phyloP scores from a whole-genome alignment of 2,113 vertebrate genomes.

The Pipra filicauda region DNA sequence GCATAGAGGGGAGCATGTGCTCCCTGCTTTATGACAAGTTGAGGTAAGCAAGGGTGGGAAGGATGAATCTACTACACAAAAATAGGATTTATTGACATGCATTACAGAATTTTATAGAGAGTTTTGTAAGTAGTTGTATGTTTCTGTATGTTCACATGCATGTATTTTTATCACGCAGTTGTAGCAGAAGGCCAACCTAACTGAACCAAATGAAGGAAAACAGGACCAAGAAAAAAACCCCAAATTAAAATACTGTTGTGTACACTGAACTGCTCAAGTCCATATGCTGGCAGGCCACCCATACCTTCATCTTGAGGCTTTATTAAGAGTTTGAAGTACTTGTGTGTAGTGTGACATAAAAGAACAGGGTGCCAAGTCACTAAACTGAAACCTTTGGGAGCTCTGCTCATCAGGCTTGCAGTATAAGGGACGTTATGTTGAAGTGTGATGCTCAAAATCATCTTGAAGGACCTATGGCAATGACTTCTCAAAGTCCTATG shows the following conservation, averaged over 20 bases:
- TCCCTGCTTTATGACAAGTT: not conserved
- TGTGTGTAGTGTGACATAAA: not conserved
- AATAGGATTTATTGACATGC: not conserved
- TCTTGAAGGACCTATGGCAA: not conserved
- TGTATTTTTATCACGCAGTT: accelerated
- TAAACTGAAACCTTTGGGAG: not conserved
- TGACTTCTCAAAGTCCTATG: not conserved
- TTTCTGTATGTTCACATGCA: not conserved
- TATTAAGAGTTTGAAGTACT: not conserved
- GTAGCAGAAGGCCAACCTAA: not conserved
- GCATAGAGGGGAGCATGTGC: not conserved
- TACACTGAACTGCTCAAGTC: not conserved
- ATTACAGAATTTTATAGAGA: not conserved
- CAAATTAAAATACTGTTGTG: not conserved
- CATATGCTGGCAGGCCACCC: not conserved
- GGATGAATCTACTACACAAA: not conserved
- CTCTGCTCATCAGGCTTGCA: not conserved
- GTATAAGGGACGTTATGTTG: not conserved
- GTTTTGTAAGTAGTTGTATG: not conserved
- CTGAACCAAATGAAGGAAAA: not conserved
- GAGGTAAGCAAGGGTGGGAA: not conserved
- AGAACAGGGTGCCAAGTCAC: not conserved
- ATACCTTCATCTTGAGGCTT: not conserved
- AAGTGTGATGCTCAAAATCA: not conserved
- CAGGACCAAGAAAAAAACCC: not conserved